Base-by-base conservation (phyloP, 2,113 vertebrate genomes). In the Mormyrus iriodes region DNA sequence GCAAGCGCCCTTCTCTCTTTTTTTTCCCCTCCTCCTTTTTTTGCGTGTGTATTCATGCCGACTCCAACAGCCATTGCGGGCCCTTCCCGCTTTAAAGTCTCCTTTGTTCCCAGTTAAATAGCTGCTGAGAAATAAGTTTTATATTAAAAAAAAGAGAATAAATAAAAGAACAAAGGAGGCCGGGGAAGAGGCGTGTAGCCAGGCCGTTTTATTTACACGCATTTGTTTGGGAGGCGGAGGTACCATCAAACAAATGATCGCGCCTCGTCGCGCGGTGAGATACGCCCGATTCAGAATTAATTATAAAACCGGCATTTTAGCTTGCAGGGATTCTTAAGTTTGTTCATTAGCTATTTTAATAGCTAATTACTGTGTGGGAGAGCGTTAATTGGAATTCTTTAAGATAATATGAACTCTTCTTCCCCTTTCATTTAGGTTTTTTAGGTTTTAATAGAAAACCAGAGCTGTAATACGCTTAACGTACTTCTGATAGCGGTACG, bases 371-470 rank as follows among this genome's bases (percentile, higher is more conserved):
- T 95, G 96, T 95, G 96, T 93, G 94, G 90, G 92, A 96, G 97
- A 96, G 96, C 97, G 97, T 97, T 97, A 97, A 98, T 97, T 97
- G 97, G 97, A 96, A 97, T 95, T 93, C 90, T 93, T 93, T 94
- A 91, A 93, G 93, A 94, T 93, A 94, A 93, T 92, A 89, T 94
- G 93, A 95, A 94, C 92, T 94, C 91, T 92, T 91, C 91, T 93
- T 94, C 90, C 88, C 87, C 90, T 93, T 90, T 93, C 93, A 90
- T 90, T 92, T 88, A 19, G 73, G 91, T 93, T 93, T 90, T 90
- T 92, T 88, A 19, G 73, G 91, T 88, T 93, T 93, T 92, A 92
- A 92, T 92, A 93, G 91, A 93, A 93, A 92, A 92, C 87, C 89
- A 73, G 85, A 92, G 90, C 89, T 92, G 91, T 93, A 91, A 92